A percentile compares a stretch with the other conserved stretches of the same genome.
phyloP scores from a whole-genome alignment of 1,140 invertebrate species.

The Magallana gigas region DNA sequence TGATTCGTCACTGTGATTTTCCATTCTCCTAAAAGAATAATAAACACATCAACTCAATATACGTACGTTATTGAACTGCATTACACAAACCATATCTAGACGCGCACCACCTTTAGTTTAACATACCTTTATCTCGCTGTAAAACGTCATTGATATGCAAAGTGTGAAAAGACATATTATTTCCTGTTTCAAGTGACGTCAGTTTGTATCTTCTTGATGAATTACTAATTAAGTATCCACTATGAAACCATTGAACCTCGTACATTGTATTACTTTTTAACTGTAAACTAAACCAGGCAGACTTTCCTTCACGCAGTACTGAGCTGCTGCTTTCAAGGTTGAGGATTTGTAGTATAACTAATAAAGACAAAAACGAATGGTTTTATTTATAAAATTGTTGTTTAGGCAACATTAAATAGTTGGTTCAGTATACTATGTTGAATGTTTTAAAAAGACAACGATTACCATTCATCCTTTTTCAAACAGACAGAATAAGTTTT shows the following conservation, averaged over 20 bases:
- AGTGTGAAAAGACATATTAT: too few relatives aligned
- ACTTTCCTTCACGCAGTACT: background rate
- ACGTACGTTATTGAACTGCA: background rate
- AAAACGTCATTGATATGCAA: background rate
- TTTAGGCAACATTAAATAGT: background rate
- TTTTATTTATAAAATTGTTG: too few relatives aligned
- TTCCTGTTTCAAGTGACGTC: too few relatives aligned
- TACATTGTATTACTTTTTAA: too few relatives aligned
- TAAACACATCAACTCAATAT: too few relatives aligned
- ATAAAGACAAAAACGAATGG: background rate
- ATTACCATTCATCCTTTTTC: background rate
- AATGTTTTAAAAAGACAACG: background rate
- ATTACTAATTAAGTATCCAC: too few relatives aligned
- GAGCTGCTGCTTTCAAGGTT: background rate
- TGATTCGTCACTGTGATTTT: too few relatives aligned
- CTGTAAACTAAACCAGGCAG: too few relatives aligned
- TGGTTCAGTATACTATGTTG: background rate
- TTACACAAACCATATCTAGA: background rate
- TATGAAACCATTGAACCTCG: too few relatives aligned
- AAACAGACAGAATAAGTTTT: too few relatives aligned
- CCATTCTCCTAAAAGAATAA: too few relatives aligned
- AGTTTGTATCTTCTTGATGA: too few relatives aligned
- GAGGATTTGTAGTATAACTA: background rate
- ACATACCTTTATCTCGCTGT: background rate
- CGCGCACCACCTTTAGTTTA: background rate